Evolutionary conservation across 2,888 invertebrate genomes (phyloP).

Genomic region (Andrena camellia): DNA sequence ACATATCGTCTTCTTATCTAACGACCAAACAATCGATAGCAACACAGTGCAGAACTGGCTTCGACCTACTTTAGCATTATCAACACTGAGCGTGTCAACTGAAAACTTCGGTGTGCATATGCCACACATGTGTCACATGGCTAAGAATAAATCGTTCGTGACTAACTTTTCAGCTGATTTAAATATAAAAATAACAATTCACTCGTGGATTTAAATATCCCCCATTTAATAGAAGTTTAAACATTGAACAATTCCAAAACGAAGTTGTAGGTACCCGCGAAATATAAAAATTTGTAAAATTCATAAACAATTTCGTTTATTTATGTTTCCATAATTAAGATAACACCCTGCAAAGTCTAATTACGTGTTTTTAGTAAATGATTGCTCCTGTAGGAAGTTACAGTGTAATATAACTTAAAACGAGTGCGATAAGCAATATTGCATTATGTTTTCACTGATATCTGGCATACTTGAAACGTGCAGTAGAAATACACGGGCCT

Average conservation of each 20-base stretch:
- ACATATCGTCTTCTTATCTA: constrained; percentile 42
- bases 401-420: neutral
- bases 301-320: too few species aligned
- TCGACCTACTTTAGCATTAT: constrained; percentile 41
- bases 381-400: neutral
- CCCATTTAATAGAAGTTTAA: neutral
- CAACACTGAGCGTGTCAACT: constrained; percentile 13
- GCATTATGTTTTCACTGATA: neutral
- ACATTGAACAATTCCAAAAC: neutral
- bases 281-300: too few species aligned
- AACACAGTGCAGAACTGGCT: neutral
- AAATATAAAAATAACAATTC: neutral
- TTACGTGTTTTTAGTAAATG: neutral
- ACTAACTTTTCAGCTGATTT: neutral
- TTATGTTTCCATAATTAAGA: neutral
- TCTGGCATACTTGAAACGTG: neutral
- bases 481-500: too few species aligned
- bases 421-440: neutral
- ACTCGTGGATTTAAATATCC: neutral
- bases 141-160: neutral
- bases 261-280: too few species aligned
- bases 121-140: neutral
- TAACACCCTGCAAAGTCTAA: neutral
- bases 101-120: constrained; percentile 7
- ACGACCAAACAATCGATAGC: constrained; percentile 51